Evolutionary conservation across 2,888 invertebrate species (phyloP), one percentile per base, ranked within the genome.

Genomic region (Lathronympha strigana): DNA sequence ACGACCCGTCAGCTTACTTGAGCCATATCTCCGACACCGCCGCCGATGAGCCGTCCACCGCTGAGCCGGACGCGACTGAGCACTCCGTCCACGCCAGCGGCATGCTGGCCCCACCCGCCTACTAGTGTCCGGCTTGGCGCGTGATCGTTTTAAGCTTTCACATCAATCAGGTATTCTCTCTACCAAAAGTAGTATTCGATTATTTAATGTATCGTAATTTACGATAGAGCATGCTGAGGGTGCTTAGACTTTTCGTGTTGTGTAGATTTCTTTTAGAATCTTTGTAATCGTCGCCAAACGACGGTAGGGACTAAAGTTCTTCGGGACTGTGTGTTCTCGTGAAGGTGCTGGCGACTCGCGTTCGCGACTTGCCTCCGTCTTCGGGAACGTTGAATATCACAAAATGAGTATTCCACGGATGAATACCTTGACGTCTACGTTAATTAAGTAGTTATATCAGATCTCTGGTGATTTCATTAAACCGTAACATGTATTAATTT

Each of bases 21-120:
- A 76, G 79, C 69, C 84, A 86, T 69, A 89, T 86, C 73, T 83
- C 83, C 54, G 83, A 76, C 70, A 90, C 85, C 67, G 86, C 85
- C 68, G 86, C 93, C 61, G 92, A 92, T 38, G 88, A 88, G 66
- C 88, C 89, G 62, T 93, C 93, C 71, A 93, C 93, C 72, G 92
- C 93, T 80, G 93, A 93, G 88, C 93, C 93, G 78, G 93, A 93
- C 78, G 93, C 92, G 77, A 93, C 93, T 72, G 92, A 92, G 78
- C 92, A 88, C 68, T 89, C 87, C 83, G 90, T 92, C 90, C 92
- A 92, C 81, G 90, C 90, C 82, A 91, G 92, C 84, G 92, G 92
- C 77, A 92, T 92, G 90, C 88, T 92, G 85, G 92, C 91, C 43
- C 91, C 92, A 61, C 92, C 92, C 80, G 85, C 87, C 79, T 90